Evolutionary conservation across 1,140 invertebrate species (phyloP).

Genomic region (Drosophila prosaltans): DNA sequence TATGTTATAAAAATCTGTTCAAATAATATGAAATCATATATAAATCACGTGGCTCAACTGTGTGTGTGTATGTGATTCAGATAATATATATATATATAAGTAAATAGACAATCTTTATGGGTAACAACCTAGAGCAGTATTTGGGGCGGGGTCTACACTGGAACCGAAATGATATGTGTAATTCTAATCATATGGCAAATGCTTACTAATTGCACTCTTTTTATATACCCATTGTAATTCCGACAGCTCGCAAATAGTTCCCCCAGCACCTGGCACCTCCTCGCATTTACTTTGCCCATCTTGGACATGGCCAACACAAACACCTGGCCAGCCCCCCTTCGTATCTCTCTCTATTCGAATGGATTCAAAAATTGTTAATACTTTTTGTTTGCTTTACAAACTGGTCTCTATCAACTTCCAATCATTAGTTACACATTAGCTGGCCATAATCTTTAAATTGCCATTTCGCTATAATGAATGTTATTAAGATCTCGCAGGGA

Average conservation of each 20-base stretch:
- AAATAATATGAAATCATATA: constrained; percentile 43
- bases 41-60: constrained; percentile 45
- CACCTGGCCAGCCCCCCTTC: neutral
- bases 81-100: constrained; percentile 49
- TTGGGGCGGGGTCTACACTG: neutral
- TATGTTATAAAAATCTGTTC: constrained; percentile 53
- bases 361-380: neutral
- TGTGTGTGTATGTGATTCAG: constrained; percentile 8
- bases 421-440: constrained; percentile 11
- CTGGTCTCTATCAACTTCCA: constrained; percentile 7
- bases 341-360: neutral
- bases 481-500: neutral
- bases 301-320: neutral
- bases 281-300: neutral
- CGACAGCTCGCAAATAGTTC: neutral
- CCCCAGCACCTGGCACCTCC: neutral
- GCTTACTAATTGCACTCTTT: constrained; percentile 8
- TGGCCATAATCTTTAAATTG: constrained; percentile 12
- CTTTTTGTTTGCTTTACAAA: constrained; percentile 1
- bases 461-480: constrained; percentile 4
- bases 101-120: constrained; percentile 56
- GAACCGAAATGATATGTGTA: constrained; percentile 7
- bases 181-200: constrained; percentile 12
- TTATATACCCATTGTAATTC: neutral
- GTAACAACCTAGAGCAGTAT: neutral